A percentile compares a stretch with the other conserved stretches of the same genome.
Conservation (phyloP, 2,888 invertebrate genomes). For the Fissipunctia ypsillon region DNA sequence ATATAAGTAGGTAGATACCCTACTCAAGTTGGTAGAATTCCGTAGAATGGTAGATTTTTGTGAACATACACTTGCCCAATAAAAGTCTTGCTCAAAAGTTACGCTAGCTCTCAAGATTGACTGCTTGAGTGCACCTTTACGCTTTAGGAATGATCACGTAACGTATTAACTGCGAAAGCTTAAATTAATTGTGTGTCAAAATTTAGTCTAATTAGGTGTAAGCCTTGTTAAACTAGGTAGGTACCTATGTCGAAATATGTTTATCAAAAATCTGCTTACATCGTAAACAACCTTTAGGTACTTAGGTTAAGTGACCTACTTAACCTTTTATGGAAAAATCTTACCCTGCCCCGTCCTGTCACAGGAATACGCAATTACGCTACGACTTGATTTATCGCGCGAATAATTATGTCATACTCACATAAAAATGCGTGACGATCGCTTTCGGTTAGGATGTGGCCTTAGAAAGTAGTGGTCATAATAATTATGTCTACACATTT, state of each 20-base stretch:
- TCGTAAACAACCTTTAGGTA: neutral
- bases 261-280: slow-evolving; percentile 1
- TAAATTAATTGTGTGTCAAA: neutral
- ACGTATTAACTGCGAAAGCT: neutral
- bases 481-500: neutral
- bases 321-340: slow-evolving; percentile 6
- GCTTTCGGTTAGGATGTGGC: neutral
- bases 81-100: slow-evolving; percentile 12
- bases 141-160: neutral
- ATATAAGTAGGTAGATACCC: neutral
- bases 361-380: neutral
- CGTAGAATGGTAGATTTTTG: neutral
- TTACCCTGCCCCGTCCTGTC: neutral
- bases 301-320: neutral
- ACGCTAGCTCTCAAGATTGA: slow-evolving; percentile 11
- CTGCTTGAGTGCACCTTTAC: slow-evolving; percentile 23
- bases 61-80: slow-evolving; percentile 28
- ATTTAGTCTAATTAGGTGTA: neutral
- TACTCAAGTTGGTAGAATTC: neutral
- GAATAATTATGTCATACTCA: neutral
- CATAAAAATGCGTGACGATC: neutral
- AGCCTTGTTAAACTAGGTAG: slow-evolving; percentile 2
- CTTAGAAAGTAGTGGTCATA: neutral
- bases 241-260: neutral
- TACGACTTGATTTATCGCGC: neutral